phyloP scores from a whole-genome alignment of 2,888 invertebrate species.

The Acanthosepion pharaonis region DNA sequence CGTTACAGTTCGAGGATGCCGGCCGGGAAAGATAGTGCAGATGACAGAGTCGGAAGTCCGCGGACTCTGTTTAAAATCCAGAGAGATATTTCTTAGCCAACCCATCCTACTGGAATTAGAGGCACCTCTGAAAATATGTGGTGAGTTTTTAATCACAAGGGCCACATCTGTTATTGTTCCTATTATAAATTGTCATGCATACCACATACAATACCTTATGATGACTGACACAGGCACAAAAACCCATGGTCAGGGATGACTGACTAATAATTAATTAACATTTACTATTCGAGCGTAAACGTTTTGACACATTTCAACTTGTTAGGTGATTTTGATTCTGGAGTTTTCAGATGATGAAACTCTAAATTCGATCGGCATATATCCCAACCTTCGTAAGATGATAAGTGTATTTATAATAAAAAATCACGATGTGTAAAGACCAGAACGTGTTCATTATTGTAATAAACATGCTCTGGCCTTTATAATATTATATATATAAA shows the following conservation, averaged over 20 bases:
- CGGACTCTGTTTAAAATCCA: slow-evolving; percentile 77
- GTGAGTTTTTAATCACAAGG: slow-evolving; percentile 70
- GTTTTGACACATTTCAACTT: no score
- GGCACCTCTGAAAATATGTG: slow-evolving; percentile 79
- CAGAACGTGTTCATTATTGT: no score
- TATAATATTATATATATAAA: no score
- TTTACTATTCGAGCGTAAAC: not conserved
- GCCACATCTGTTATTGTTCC: not conserved
- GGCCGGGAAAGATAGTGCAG: slow-evolving; percentile 83
- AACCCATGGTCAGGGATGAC: not conserved
- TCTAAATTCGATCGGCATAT: no score
- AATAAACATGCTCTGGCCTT: no score
- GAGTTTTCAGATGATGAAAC: no score
- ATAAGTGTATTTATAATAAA: no score
- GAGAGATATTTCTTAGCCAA: slow-evolving; percentile 79
- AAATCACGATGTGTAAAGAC: no score
- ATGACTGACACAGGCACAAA: not conserved
- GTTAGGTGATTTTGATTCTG: no score
- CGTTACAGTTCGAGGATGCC: slow-evolving; percentile 82
- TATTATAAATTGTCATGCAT: not conserved
- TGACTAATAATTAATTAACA: not conserved
- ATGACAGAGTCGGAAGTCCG: slow-evolving; percentile 78
- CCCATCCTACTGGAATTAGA: slow-evolving; percentile 79
- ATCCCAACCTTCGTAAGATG: no score
- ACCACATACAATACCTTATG: not conserved